phyloP scores from a whole-genome alignment of 2,797 vertebrate genomes.

The Phaenicophaeus curvirostris region DNA sequence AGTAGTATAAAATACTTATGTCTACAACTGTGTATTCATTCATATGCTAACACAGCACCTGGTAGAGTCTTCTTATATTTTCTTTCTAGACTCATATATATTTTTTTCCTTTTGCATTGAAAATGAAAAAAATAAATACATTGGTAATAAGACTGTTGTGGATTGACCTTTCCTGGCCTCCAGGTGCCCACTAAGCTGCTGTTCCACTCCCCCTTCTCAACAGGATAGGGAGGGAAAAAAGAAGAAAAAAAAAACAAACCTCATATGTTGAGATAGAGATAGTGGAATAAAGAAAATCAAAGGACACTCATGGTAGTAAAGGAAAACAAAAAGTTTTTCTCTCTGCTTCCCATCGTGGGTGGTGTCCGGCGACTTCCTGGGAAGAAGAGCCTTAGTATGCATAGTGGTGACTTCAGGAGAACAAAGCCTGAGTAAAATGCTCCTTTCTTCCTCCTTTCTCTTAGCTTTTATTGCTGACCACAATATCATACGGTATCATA shows the following conservation, averaged over 20 bases:
- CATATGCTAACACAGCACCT: neutral
- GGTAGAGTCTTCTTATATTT: neutral
- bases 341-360: neutral
- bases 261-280: rapidly evolving
- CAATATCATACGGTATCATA: too few species aligned
- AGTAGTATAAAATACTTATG: neutral
- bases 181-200: neutral
- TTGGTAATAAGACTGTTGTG: neutral
- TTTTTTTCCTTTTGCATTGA: neutral
- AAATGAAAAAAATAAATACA: neutral
- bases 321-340: neutral
- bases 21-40: neutral
- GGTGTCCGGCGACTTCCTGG: neutral
- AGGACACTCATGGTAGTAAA: rapidly evolving
- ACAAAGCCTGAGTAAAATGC: neutral
- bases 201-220: neutral
- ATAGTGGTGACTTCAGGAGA: neutral
- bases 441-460: too few species aligned
- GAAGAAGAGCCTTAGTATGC: too few species aligned
- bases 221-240: neutral
- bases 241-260: too few species aligned
- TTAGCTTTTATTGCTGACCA: too few species aligned
- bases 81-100: neutral
- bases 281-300: neutral
- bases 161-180: neutral